Conservation (phyloP, 2,113 vertebrate species). For the Epinephelus moara region DNA sequence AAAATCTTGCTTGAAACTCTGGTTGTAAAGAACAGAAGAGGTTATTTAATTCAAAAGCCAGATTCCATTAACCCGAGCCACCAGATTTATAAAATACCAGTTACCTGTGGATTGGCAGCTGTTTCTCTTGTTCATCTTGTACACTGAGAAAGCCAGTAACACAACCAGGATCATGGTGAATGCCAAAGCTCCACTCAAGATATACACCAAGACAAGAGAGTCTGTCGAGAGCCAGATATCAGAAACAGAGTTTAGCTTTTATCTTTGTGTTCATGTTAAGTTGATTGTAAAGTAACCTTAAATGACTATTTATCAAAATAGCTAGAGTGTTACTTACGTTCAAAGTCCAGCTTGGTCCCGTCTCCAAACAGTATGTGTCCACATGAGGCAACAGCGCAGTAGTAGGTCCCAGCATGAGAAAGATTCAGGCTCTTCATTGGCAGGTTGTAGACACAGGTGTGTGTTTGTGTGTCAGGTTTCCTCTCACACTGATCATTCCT, state of each 20-base stretch:
- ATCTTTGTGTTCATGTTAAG: background rate
- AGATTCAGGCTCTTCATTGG: constrained; percentile 10
- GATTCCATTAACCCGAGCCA: no score
- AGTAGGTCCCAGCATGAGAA: constrained; percentile 11
- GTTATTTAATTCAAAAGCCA: background rate
- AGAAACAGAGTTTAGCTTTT: background rate
- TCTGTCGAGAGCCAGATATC: constrained; percentile 38
- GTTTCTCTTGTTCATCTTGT: background rate
- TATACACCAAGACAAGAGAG: background rate
- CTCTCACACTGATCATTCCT: constrained; percentile 49
- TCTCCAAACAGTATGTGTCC: no score
- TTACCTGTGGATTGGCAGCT: background rate
- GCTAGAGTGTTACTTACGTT: no score
- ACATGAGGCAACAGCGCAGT: no score
- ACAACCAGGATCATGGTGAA: constrained; percentile 2
- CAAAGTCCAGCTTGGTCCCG: no score
- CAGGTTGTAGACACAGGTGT: constrained; percentile 56
- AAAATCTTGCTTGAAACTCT: background rate
- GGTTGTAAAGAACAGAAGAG: background rate
- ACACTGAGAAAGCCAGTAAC: constrained; percentile 13
- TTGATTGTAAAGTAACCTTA: no score
- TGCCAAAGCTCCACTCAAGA: background rate
- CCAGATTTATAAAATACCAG: fast-evolving
- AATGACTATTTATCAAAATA: no score
- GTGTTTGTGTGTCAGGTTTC: background rate